phyloP scores from a whole-genome alignment of 2,888 invertebrate species.

The Agapostemon virescens region DNA sequence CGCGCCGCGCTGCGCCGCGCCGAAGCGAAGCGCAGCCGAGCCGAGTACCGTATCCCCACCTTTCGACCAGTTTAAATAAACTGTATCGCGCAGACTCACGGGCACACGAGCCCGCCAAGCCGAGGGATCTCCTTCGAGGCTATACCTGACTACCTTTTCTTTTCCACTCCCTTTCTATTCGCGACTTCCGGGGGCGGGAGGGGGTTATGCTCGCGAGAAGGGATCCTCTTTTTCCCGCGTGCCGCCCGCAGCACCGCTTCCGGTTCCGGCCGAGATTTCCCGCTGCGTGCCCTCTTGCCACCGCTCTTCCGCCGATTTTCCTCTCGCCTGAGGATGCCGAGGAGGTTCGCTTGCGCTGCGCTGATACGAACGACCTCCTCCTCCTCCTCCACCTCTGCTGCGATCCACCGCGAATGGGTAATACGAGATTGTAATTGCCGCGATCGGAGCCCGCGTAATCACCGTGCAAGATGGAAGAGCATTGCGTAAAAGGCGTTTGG shows the following conservation, averaged over 20 bases:
- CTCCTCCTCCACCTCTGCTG: too few species aligned
- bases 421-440: constrained; percentile 13
- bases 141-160: constrained; percentile 12
- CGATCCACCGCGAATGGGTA: background rate
- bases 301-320: constrained; percentile 37
- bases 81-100: constrained; percentile 72
- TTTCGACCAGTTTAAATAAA: constrained; percentile 67
- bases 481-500: background rate
- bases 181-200: constrained; percentile 9
- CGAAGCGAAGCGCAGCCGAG: constrained; percentile 13
- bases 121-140: constrained; percentile 31
- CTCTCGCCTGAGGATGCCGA: background rate
- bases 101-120: constrained; percentile 39
- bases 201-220: background rate
- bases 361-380: too few species aligned
- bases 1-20: constrained; percentile 56
- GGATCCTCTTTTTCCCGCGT: constrained; percentile 22
- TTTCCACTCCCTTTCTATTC: constrained; percentile 52
- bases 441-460: background rate
- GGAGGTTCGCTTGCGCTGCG: background rate
- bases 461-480: background rate
- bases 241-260: constrained; percentile 24
- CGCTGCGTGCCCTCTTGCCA: constrained; percentile 21
- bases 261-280: constrained; percentile 56
- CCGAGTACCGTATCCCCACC: constrained; percentile 54